Percentiles rank a stretch among this genome's conserved stretches.
Conservation (phyloP, 2,113 vertebrate species). For the Mesitornis unicolor region DNA sequence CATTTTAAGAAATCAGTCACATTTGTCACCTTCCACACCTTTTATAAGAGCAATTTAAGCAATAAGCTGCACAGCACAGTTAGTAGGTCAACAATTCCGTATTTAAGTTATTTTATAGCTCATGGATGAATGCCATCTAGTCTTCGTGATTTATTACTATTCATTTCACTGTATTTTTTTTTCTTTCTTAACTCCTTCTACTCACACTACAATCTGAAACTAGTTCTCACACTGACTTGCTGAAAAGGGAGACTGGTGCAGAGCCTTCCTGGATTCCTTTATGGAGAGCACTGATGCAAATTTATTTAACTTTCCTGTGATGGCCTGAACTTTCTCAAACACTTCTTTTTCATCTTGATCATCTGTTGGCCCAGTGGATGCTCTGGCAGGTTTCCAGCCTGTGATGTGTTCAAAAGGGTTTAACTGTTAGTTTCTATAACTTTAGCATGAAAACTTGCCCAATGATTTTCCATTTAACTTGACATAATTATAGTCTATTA, state of each 20-base stretch:
- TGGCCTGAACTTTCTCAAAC: neutral
- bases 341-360: neutral
- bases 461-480: neutral
- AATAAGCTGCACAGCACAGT: constrained; percentile 21
- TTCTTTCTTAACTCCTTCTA: neutral
- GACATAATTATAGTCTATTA: neutral
- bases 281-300: neutral
- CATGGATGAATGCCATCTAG: constrained; percentile 42
- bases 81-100: neutral
- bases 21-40: neutral
- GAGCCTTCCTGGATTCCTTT: neutral
- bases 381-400: neutral
- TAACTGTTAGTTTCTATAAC: neutral
- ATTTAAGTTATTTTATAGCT: constrained; percentile 53
- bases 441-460: neutral
- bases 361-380: neutral
- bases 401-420: neutral
- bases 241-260: neutral
- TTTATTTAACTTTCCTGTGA: neutral
- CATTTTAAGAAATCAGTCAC: constrained; percentile 10
- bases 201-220: neutral
- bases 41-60: constrained; percentile 53
- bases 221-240: neutral
- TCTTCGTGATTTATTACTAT: constrained; percentile 57
- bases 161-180: constrained; percentile 14